Percentiles rank a stretch among this genome's conserved stretches.
phyloP scores from a whole-genome alignment of 2,113 vertebrate genomes.

The Regulus satrapa region DNA sequence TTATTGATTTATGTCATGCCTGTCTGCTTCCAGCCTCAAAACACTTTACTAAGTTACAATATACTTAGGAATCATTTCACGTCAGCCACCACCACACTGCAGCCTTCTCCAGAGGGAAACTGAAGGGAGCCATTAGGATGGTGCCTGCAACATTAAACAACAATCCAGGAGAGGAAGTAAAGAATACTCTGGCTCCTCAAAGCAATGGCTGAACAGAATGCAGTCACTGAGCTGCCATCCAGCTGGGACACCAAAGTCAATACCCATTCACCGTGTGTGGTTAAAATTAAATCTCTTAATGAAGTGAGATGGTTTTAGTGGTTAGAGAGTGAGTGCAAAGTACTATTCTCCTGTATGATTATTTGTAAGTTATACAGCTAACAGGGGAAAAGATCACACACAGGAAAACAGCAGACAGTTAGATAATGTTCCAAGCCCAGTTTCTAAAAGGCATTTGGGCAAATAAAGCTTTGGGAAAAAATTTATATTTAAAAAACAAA shows the following conservation, averaged over 20 bases:
- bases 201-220: conserved; percentile 37
- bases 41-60: conserved; percentile 61
- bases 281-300: conserved; percentile 65
- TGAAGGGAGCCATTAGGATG: conserved; percentile 63
- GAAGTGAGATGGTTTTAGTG: conserved; percentile 60
- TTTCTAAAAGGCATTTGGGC: conserved; percentile 14
- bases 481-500: not conserved
- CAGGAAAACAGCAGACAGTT: conserved; percentile 33
- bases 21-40: conserved; percentile 58
- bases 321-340: conserved; percentile 51
- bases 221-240: conserved; percentile 49
- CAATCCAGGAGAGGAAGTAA: conserved; percentile 54
- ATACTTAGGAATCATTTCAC: conserved; percentile 42
- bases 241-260: conserved; percentile 63
- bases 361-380: conserved; percentile 49
- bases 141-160: conserved; percentile 67
- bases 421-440: conserved; percentile 23
- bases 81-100: conserved; percentile 6
- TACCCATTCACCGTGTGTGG: conserved; percentile 46
- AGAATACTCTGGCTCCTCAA: conserved; percentile 51
- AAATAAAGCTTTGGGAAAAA: conserved; percentile 18
- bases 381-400: conserved; percentile 55
- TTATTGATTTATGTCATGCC: conserved; percentile 55
- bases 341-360: conserved; percentile 55
- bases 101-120: conserved; percentile 43